A percentile compares a stretch with the other conserved stretches of the same genome.
Evolutionary conservation across 1,140 invertebrate species (phyloP).

Genomic region (Drosophila ogumai): DNA sequence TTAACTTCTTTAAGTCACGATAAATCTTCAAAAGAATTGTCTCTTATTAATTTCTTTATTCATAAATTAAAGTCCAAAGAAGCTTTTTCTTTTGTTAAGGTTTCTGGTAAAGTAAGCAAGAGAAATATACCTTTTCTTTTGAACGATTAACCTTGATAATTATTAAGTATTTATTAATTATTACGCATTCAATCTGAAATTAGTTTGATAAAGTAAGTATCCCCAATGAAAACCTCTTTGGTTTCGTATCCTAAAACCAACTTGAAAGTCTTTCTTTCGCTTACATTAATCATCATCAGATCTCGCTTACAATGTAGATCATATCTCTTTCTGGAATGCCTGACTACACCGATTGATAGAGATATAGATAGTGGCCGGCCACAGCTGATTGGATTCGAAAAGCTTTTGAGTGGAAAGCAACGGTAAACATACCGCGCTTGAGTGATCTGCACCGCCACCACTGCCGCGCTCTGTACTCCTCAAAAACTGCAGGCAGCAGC

Average conservation of each 20-base stretch:
- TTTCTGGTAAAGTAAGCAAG: too few relatives aligned
- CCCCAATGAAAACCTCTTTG: background rate
- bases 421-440: slow-evolving; percentile 59
- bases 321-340: slow-evolving; percentile 16
- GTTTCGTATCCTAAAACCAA: background rate
- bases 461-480: background rate
- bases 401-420: slow-evolving; percentile 40
- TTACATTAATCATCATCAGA: slow-evolving; percentile 19
- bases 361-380: slow-evolving; percentile 23
- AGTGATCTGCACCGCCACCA: slow-evolving; percentile 42
- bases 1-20: background rate
- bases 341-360: slow-evolving; percentile 16
- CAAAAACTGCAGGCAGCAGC: slow-evolving; percentile 1
- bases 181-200: background rate
- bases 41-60: background rate
- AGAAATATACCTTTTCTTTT: background rate
- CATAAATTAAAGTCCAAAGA: background rate
- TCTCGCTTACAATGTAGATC: slow-evolving; percentile 9
- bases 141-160: background rate
- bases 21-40: background rate
- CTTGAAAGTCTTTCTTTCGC: background rate
- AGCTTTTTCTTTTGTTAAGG: background rate
- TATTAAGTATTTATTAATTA: background rate
- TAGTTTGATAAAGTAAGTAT: background rate
- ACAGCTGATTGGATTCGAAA: slow-evolving; percentile 47